Evolutionary conservation across 2,888 invertebrate species (phyloP), one percentile per base, ranked within the genome.

Genomic region (Folsomia candida): DNA sequence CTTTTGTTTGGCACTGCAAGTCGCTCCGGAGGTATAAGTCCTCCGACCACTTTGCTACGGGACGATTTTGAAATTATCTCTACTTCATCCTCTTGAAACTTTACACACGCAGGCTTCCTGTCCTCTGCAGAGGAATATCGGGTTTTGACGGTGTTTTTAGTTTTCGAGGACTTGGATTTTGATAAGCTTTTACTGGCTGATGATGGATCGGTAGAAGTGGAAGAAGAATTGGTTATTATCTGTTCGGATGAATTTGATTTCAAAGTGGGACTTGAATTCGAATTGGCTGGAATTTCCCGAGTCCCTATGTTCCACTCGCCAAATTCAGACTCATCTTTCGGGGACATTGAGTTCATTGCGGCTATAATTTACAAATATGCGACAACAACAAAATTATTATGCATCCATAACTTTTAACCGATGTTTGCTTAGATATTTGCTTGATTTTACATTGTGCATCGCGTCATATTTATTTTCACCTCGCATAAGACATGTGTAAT

Each of bases 1-100:
- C 62, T 47, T 57, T 74, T 74, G 37, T 59, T 70, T n/a, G 78
- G 78, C 37, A 79, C 72, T 22, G 78, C 78, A 54, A 79, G 72
- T 71, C 78, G 69, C 59, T 74, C 71, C 66, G 78, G 76, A 51
- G 78, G 78, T 74, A 79, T 68, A 20, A 79, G 61, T n/a, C 70
- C 64, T 14, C 71, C 62, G 14, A 72, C 67, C 51, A 63, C 69
- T 71, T 77, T 78, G 51, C 75, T 62, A 11, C 62, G 27, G 11
- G 20, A 2, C 18, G 28, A 28, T 62, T 62, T 62, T 9, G 28
- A 25, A 27, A 62, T 62, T 9, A 64, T 29, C 25, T 51, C 64
- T 22, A 64, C 64, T 64, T 64, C 51, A 64, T 51, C 51, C 29
- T 27, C 62, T 29, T 62, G 24, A 57, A 57, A 20, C 57, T 57